Percentiles rank a stretch among this genome's conserved stretches.
Conservation (phyloP, 2,888 invertebrate species). For the Chalcis sispes region DNA sequence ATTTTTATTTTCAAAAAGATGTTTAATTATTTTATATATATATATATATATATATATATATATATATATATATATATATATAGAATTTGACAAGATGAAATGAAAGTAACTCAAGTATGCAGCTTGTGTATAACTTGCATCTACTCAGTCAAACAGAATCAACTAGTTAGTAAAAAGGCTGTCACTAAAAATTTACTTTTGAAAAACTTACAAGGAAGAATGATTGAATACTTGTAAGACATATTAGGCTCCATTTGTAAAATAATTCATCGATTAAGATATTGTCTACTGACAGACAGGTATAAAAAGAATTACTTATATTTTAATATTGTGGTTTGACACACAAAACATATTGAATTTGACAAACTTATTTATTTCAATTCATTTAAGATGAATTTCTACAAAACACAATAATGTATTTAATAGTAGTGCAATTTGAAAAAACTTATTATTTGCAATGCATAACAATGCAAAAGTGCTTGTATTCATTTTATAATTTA, state of each 20-base stretch:
- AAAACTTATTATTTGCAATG: conserved; percentile 13
- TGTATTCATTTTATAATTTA: conserved; percentile 28
- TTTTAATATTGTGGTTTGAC: conserved; percentile 56
- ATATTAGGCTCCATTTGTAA: conserved; percentile 50
- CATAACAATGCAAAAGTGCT: conserved; percentile 23
- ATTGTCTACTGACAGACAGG: conserved; percentile 22
- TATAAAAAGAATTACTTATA: conserved; percentile 44
- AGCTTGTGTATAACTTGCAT: conserved; percentile 49
- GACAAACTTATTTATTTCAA: conserved; percentile 31
- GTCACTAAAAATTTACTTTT: conserved; percentile 62
- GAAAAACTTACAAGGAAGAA: conserved; percentile 44
- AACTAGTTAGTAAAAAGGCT: conserved; percentile 65
- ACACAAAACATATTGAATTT: conserved; percentile 34
- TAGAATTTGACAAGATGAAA: neutral
- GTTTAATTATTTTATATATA: no score
- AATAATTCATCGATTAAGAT: conserved; percentile 47
- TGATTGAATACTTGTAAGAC: conserved; percentile 11
- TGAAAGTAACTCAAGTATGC: no score
- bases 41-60: no score
- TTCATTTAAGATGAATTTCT: conserved; percentile 28
- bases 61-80: no score
- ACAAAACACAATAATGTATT: conserved; percentile 1
- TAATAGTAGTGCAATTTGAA: conserved; percentile 13
- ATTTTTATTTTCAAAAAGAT: no score
- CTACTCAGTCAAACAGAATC: conserved; percentile 56